Evolutionary conservation across 2,797 vertebrate genomes (phyloP).

Genomic region (Chlorospingus semifuscus): DNA sequence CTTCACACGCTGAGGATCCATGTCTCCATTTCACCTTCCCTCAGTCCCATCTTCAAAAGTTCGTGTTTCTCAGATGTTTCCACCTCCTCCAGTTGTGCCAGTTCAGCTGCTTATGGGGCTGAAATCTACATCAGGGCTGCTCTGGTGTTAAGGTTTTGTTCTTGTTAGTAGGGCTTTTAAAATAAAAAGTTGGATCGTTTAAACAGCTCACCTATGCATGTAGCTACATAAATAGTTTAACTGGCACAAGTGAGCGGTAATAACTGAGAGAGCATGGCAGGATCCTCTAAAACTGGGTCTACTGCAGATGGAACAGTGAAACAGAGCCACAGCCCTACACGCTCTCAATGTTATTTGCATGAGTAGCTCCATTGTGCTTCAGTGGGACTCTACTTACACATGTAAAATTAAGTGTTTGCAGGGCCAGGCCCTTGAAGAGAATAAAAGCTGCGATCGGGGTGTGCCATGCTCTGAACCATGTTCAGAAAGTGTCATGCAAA

Average conservation of each 20-base stretch:
- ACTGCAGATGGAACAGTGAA: constrained; percentile 11
- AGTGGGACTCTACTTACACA: constrained; percentile 39
- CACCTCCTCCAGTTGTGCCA: constrained; percentile 49
- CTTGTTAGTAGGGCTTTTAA: not conserved
- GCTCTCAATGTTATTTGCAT: constrained; percentile 38
- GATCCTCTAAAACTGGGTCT: constrained; percentile 38
- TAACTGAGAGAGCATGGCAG: not conserved
- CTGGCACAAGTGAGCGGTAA: not conserved
- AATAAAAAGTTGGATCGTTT: not conserved
- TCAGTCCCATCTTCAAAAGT: constrained; percentile 37
- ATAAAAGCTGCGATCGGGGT: not conserved
- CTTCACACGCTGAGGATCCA: not conserved
- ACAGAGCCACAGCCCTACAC: not conserved
- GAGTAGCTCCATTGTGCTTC: constrained; percentile 54
- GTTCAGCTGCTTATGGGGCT: not conserved
- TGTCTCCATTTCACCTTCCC: not conserved
- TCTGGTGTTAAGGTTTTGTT: not conserved
- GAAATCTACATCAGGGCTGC: not conserved
- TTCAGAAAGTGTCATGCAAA: constrained; percentile 25
- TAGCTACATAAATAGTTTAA: not conserved
- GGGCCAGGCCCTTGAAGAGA: constrained; percentile 23
- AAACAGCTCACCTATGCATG: not conserved
- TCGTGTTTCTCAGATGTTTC: constrained; percentile 42
- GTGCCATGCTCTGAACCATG: constrained; percentile 35
- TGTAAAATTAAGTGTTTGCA: constrained; percentile 48